Conservation (phyloP, 2,113 vertebrate species). For the Candoia aspera region DNA sequence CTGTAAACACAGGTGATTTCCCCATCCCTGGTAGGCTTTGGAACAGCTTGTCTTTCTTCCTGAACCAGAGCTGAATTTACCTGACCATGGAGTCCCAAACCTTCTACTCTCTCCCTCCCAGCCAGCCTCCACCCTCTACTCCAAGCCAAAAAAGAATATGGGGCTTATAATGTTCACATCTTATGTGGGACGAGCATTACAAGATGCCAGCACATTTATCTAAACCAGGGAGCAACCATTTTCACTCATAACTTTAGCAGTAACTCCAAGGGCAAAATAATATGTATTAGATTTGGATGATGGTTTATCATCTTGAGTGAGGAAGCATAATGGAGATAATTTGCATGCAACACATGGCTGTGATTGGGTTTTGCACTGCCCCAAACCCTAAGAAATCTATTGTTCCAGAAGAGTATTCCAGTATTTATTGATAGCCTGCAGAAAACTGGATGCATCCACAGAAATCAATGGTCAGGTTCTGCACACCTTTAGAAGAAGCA, state of each 20-base stretch:
- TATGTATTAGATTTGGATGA: not conserved
- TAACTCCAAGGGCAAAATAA: not conserved
- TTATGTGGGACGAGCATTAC: not conserved
- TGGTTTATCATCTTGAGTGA: not conserved
- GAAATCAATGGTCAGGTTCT: not conserved
- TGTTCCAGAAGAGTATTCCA: not conserved
- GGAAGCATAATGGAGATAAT: not conserved
- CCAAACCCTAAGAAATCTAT: not conserved
- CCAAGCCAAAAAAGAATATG: not conserved
- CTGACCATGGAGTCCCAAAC: not conserved
- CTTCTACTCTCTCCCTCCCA: not conserved
- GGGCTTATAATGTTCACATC: not conserved
- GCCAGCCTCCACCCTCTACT: not conserved
- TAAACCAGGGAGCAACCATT: not conserved
- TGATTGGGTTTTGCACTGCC: conserved; percentile 4
- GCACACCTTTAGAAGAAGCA: conserved; percentile 23
- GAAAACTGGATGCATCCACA: conserved; percentile 10
- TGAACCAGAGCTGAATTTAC: not conserved
- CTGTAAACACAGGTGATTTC: not conserved
- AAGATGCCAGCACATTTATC: not conserved
- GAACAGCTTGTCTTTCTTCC: not conserved
- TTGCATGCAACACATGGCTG: not conserved
- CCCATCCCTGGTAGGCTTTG: not conserved
- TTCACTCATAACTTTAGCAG: not conserved
- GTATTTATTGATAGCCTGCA: not conserved